These are phyloP conservation scores for Pangasius sanitwongsei DNA, from an alignment of 2,797 vertebrate genomes.

Conservation along the genomic window DNA sequence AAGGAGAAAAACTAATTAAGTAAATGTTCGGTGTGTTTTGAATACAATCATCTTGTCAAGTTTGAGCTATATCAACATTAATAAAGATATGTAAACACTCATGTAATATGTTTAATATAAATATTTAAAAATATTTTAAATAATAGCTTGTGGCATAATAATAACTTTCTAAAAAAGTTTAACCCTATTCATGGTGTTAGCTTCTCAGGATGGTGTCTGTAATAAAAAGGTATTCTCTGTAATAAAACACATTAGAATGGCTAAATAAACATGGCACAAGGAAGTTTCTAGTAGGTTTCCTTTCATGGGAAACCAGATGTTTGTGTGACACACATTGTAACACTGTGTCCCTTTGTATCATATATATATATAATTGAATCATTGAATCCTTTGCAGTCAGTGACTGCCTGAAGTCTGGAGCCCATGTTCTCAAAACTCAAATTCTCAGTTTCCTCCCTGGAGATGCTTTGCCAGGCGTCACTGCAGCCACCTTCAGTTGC, in stretches of 20 bases:
- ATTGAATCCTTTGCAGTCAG: no score
- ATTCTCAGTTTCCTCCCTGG: no score
- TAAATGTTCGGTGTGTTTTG: not conserved
- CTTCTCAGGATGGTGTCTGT: no score
- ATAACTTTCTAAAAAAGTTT: not conserved
- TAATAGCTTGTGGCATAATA: not conserved
- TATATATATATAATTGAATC: no score
- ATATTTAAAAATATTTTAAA: not conserved
- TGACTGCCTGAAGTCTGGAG: no score
- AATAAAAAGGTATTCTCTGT: not conserved
- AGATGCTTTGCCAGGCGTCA: no score
- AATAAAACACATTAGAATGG: not conserved
- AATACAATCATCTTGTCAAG: conserved; percentile 5
- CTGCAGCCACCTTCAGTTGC: no score
- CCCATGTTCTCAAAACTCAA: no score
- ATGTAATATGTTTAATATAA: not conserved
- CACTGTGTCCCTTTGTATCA: not conserved
- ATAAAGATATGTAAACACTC: not conserved
- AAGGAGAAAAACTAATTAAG: conserved; percentile 9
- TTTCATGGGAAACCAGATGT: not conserved
- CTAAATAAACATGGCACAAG: not conserved
- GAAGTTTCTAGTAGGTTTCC: not conserved
- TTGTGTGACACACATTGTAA: not conserved
- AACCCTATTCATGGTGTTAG: no score
- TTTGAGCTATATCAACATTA: not conserved